A percentile compares a stretch with the other conserved stretches of the same genome.
Evolutionary conservation across 1,140 invertebrate species (phyloP).

Genomic region (Drosophila bocki): DNA sequence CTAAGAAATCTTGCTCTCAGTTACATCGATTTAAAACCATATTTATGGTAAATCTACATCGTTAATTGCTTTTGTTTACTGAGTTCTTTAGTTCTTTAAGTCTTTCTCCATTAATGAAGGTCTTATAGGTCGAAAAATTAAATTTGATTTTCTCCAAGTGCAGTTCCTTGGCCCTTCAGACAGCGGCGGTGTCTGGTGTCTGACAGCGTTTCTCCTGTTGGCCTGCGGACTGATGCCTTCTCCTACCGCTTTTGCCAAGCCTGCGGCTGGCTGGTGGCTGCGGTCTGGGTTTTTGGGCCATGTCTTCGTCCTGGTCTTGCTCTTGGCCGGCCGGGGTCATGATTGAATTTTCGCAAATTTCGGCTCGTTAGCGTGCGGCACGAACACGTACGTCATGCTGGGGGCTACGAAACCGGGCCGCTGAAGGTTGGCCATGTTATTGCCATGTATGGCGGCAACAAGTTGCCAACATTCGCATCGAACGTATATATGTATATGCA

Average conservation of each 20-base stretch:
- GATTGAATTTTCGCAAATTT: constrained; percentile 84
- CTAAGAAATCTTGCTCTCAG: too few species aligned
- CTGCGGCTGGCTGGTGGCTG: constrained; percentile 28
- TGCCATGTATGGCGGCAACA: constrained; percentile 70
- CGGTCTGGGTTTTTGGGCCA: constrained; percentile 15
- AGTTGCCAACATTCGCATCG: constrained; percentile 58
- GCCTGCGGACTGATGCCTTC: constrained; percentile 17
- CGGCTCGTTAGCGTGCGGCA: constrained; percentile 79
- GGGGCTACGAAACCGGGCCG: constrained; percentile 52
- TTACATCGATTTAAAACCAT: too few species aligned
- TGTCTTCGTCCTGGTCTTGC: constrained; percentile 23
- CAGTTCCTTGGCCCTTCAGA: constrained; percentile 4
- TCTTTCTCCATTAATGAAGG: accelerated
- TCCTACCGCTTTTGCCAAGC: constrained; percentile 4
- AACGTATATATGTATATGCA: constrained; percentile 12
- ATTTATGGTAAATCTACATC: too few species aligned
- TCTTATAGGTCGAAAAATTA: not conserved
- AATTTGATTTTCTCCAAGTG: not conserved
- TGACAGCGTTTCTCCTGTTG: constrained; percentile 22
- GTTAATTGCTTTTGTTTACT: too few species aligned
- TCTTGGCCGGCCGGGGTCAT: constrained; percentile 58
- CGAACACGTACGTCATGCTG: constrained; percentile 69
- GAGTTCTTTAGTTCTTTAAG: too few species aligned
- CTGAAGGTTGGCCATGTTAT: constrained; percentile 61
- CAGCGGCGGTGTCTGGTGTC: constrained; percentile 20